phyloP scores from a whole-genome alignment of 2,113 vertebrate species.

The Lontra canadensis region DNA sequence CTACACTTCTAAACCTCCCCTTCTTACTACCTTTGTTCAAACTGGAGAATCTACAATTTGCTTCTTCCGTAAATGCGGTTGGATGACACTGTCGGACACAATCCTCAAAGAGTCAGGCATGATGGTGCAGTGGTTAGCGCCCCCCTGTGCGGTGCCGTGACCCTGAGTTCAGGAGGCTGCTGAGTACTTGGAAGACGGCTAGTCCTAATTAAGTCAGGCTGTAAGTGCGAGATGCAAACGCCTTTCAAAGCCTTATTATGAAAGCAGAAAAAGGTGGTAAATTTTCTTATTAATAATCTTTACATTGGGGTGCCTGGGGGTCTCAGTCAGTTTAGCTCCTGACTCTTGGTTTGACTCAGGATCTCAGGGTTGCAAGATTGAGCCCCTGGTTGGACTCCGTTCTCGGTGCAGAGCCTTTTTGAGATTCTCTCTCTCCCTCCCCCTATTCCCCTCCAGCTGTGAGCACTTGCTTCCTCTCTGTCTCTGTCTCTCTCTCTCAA shows the following conservation, averaged over 20 bases:
- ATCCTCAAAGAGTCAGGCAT: neutral
- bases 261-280: neutral
- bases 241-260: neutral
- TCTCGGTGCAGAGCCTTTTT: neutral
- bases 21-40: neutral
- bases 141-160: rapidly evolving
- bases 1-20: neutral
- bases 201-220: neutral
- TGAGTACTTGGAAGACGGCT: neutral
- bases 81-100: neutral
- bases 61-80: neutral
- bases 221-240: neutral
- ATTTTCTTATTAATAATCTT: neutral
- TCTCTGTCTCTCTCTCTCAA: neutral
- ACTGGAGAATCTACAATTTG: neutral
- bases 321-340: neutral
- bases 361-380: neutral
- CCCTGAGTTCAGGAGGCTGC: rapidly evolving
- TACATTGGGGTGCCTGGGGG: neutral
- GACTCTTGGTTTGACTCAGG: neutral
- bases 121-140: neutral
- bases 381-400: neutral
- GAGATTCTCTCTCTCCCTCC: neutral
- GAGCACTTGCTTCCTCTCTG: neutral
- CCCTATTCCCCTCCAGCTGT: neutral